Conservation (phyloP, 2,113 vertebrate species). For the Felis chaus region DNA sequence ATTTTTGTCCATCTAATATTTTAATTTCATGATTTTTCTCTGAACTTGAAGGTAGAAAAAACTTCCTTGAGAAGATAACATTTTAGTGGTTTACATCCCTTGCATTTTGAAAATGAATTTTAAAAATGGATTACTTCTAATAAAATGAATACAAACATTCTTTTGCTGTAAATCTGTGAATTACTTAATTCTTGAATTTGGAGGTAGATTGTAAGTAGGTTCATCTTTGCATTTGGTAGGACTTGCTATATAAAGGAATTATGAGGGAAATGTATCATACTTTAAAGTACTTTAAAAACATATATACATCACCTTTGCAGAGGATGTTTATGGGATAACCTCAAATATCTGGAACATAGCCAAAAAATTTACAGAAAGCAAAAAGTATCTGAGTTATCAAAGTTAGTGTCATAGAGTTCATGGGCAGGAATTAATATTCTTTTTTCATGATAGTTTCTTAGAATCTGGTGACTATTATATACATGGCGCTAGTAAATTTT, state of each 20-base stretch:
- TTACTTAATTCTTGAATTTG: conserved; percentile 31
- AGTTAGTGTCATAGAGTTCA: background rate
- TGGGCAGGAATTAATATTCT: background rate
- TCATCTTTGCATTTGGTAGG: conserved; percentile 2
- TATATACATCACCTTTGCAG: background rate
- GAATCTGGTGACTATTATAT: background rate
- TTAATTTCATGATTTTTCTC: conserved; percentile 36
- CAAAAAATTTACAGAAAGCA: background rate
- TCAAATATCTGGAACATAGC: background rate
- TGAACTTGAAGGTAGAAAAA: conserved; percentile 11
- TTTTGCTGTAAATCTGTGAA: background rate
- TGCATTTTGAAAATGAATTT: conserved; percentile 31
- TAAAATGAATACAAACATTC: conserved; percentile 20
- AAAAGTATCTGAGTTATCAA: background rate
- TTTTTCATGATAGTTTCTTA: background rate
- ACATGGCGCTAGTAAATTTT: background rate
- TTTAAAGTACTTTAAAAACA: background rate
- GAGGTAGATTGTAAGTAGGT: background rate
- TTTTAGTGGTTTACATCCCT: conserved; percentile 31
- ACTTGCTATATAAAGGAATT: conserved; percentile 17
- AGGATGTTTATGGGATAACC: background rate
- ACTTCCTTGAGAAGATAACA: conserved; percentile 14
- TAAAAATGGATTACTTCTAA: conserved; percentile 19
- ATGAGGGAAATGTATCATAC: background rate
- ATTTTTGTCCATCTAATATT: background rate